Evolutionary conservation across 2,797 vertebrate genomes (phyloP).

Genomic region (Xiphophorus birchmanni): DNA sequence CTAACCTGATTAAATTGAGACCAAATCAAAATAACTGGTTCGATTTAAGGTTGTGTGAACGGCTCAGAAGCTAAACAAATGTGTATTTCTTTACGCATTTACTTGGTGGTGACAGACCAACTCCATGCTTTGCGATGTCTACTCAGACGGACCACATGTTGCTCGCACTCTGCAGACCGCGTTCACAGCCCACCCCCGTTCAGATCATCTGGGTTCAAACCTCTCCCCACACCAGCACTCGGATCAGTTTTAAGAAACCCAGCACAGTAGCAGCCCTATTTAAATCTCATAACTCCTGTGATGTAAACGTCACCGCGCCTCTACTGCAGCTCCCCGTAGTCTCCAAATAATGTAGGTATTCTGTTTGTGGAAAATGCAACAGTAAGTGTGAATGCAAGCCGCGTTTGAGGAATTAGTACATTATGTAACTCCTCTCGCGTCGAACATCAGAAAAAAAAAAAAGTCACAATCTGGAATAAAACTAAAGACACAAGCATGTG

Average conservation of each 20-base stretch:
- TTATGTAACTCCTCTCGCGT: background rate
- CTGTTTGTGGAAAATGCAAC: background rate
- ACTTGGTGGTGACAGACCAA: background rate
- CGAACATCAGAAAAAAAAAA: background rate
- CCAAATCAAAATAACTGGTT: background rate
- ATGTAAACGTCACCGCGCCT: background rate
- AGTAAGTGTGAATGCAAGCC: background rate
- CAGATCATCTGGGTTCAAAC: background rate
- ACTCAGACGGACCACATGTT: constrained; percentile 36
- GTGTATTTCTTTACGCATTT: background rate
- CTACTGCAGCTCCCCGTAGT: background rate
- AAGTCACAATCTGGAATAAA: background rate
- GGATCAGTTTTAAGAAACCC: background rate
- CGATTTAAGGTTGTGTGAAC: background rate
- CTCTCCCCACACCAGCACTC: constrained; percentile 1
- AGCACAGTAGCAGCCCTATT: constrained; percentile 1
- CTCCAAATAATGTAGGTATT: background rate
- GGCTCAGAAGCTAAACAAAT: background rate
- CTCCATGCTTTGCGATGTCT: background rate
- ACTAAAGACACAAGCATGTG: background rate
- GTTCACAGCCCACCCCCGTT: background rate
- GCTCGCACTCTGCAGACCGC: constrained; percentile 31
- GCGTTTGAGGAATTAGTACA: background rate
- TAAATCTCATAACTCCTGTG: background rate
- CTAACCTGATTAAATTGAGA: background rate